Conservation (phyloP, 2,888 invertebrate genomes). For the Chrysina gloriosa region DNA sequence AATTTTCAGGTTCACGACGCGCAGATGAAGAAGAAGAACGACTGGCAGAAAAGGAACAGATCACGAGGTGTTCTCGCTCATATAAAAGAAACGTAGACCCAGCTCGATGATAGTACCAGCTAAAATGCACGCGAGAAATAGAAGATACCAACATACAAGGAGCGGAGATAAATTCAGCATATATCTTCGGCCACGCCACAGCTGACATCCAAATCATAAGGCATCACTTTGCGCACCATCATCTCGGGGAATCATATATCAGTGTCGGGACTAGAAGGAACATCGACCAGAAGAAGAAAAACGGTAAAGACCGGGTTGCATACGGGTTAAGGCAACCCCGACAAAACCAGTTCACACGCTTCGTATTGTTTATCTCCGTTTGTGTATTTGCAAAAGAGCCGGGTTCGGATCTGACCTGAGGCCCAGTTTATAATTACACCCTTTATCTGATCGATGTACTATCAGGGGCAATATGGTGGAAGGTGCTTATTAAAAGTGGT, state of each 20-base stretch:
- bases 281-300: neutral
- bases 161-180: conserved; percentile 42
- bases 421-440: conserved; percentile 55
- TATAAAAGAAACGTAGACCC: too few relatives aligned
- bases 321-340: conserved; percentile 3
- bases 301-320: neutral
- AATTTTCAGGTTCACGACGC: conserved; percentile 12
- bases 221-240: conserved; percentile 43
- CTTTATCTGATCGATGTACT: conserved; percentile 55
- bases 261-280: conserved; percentile 45
- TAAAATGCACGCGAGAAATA: neutral
- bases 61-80: too few relatives aligned
- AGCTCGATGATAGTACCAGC: too few relatives aligned
- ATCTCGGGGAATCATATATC: conserved; percentile 50
- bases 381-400: conserved; percentile 43
- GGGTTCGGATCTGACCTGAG: conserved; percentile 45
- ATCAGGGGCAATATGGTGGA: conserved; percentile 57
- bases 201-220: conserved; percentile 55
- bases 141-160: neutral
- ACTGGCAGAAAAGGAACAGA: neutral
- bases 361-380: conserved; percentile 23
- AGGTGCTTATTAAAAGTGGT: conserved; percentile 60
- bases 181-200: conserved; percentile 49
- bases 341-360: conserved; percentile 50
- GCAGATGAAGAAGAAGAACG: neutral